A percentile compares a stretch with the other conserved stretches of the same genome.
These are phyloP conservation scores for Macrosoma leucophasiata DNA, from an alignment of 2,888 invertebrate genomes.

Conservation along the genomic window DNA sequence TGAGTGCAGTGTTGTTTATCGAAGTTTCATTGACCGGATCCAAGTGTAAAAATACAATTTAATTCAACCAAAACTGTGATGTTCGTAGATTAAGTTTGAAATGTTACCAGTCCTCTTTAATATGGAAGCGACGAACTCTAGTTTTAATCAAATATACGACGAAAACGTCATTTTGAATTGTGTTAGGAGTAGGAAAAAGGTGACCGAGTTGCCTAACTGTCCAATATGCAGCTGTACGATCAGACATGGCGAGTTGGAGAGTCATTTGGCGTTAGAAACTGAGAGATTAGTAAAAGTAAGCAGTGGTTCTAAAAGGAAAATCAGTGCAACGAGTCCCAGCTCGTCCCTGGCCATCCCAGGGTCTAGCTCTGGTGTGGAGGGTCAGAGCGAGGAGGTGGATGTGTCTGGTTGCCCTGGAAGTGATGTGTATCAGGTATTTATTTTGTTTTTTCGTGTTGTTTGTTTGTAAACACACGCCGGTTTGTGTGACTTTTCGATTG, in stretches of 20 bases:
- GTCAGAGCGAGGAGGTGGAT: conserved; percentile 51
- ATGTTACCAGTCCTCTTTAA: conserved; percentile 65
- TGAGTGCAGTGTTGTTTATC: conserved; percentile 38
- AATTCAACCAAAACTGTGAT: conserved; percentile 39
- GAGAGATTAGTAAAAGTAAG: conserved; percentile 58
- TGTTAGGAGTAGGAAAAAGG: conserved; percentile 76
- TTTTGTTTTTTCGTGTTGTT: background rate
- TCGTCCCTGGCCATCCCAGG: conserved; percentile 41
- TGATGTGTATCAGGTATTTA: conserved; percentile 64
- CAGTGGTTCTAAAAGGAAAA: conserved; percentile 48
- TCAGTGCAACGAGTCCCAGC: conserved; percentile 45
- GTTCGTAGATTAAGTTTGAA: conserved; percentile 61
- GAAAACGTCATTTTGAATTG: conserved; percentile 63
- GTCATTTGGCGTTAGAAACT: conserved; percentile 87
- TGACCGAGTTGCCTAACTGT: conserved; percentile 84
- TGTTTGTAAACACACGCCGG: background rate
- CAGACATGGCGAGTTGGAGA: conserved; percentile 86
- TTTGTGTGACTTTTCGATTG: background rate
- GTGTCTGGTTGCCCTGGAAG: conserved; percentile 60
- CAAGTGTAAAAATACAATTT: conserved; percentile 34
- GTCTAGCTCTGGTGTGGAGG: conserved; percentile 40
- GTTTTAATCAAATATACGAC: conserved; percentile 46
- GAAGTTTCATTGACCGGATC: conserved; percentile 40
- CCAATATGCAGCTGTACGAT: conserved; percentile 93
- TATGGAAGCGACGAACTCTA: conserved; percentile 60